phyloP scores from a whole-genome alignment of 2,797 vertebrate genomes.

The Paratrypauchen microcephalus region DNA sequence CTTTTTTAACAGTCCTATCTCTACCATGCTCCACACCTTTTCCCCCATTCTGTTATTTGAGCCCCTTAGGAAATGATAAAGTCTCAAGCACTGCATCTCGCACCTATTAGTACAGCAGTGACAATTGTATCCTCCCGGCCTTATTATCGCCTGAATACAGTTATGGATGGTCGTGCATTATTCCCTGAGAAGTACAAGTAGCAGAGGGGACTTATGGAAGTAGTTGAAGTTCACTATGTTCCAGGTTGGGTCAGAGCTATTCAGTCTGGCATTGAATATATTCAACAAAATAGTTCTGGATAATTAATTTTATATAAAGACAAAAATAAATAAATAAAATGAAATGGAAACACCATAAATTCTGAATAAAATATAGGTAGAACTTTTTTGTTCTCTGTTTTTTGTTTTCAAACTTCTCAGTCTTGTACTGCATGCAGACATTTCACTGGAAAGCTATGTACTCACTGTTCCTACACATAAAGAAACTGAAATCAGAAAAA shows the following conservation, averaged over 20 bases:
- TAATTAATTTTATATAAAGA: neutral
- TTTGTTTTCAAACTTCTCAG: neutral
- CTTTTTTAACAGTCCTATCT: constrained; percentile 25
- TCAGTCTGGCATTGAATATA: neutral
- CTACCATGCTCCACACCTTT: constrained; percentile 15
- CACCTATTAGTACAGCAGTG: constrained; percentile 26
- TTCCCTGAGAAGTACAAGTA: constrained; percentile 5
- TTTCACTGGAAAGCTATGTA: neutral
- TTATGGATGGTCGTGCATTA: constrained; percentile 3
- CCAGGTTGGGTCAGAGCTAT: constrained; percentile 4
- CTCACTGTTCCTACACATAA: neutral
- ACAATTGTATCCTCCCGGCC: constrained; percentile 1
- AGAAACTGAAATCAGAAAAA: no score
- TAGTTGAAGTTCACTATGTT: neutral
- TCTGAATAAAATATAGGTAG: neutral
- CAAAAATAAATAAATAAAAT: no score
- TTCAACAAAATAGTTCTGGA: neutral
- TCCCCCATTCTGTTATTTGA: constrained; percentile 34
- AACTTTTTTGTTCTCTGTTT: neutral
- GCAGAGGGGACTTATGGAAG: constrained; percentile 6
- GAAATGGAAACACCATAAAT: no score
- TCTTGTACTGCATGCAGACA: neutral
- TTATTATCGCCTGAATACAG: constrained; percentile 19
- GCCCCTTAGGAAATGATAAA: constrained; percentile 23
- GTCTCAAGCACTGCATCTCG: constrained; percentile 27